Evolutionary conservation across 2,113 vertebrate genomes (phyloP), one percentile per base, ranked within the genome.

Genomic region (Maccullochella peelii): DNA sequence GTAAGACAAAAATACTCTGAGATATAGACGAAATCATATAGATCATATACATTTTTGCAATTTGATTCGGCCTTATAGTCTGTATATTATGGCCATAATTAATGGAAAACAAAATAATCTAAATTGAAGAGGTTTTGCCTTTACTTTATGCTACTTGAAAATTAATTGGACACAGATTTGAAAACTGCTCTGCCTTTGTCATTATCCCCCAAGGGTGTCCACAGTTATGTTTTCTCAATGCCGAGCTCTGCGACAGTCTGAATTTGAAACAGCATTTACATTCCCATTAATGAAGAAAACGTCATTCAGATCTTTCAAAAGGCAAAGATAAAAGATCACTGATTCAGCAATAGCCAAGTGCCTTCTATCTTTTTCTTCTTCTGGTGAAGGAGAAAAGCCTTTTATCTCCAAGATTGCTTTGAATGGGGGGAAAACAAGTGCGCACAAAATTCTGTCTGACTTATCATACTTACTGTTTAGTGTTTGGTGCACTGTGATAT

Each of bases 241-340:
- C 58, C 16, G 20, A 65, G 77, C 83, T 40, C 42, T 85, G 79
- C 42, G 2, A 16, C 78, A 55, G 36, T 81, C 77, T 82, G 67
- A 54, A 69, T 86, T 73, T 81, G 62, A 85, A 85, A 42, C 18
- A 68, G 55, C 59, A 71, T 72, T 85, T 85, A 74, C 50, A 83
- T 85, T 88, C 71, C 68, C 63, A 76, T 87, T 89, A 88, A 76
- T 80, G 68, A 84, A 63, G 65, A 88, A 73, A 80, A 61, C 68
- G 75, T 88, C 74, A 84, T 87, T 91, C 70, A 83, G 69, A 89
- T 91, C 73, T 71, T 74, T 86, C 73, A 88, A 88, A 89, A 84
- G 77, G 47, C 71, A n/a, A 69, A 85, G 76, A 93, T 86, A 90
- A 92, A 91, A 91, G 83, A 87, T n/a, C 14, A 78, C 84, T 88